These are phyloP conservation scores for Macrocentrus cingulum DNA, from an alignment of 1,140 invertebrate genomes.

Conservation along the genomic window DNA sequence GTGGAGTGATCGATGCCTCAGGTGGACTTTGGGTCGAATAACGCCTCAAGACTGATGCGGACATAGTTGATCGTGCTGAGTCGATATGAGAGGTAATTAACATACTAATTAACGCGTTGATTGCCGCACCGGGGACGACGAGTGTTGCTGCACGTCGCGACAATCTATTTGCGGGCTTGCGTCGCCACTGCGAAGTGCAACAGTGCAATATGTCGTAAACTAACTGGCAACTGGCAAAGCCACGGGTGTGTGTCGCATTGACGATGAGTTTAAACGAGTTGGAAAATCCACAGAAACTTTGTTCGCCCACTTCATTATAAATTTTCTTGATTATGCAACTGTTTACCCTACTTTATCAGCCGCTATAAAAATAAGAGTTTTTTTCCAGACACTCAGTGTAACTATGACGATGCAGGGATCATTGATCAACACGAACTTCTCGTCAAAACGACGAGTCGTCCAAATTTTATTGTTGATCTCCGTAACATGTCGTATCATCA, in stretches of 20 bases:
- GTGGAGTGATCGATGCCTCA: neutral
- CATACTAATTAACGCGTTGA: constrained; percentile 42
- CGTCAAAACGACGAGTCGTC: constrained; percentile 35
- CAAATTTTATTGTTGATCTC: constrained; percentile 35
- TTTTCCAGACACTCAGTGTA: constrained; percentile 50
- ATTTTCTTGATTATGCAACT: neutral
- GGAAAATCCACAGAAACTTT: too few relatives aligned
- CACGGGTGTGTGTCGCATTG: too few relatives aligned
- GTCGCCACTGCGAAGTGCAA: too few relatives aligned
- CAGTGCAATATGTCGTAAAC: too few relatives aligned
- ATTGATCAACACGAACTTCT: constrained; percentile 33
- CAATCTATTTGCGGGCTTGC: constrained; percentile 13
- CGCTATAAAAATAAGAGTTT: constrained; percentile 9
- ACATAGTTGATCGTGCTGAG: neutral
- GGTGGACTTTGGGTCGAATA: neutral
- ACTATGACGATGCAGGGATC: constrained; percentile 49
- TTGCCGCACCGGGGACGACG: constrained; percentile 18
- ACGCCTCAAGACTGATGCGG: neutral
- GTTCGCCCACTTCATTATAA: too few relatives aligned
- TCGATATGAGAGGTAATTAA: constrained; percentile 39
- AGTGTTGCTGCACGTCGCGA: neutral
- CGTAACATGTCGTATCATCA: constrained; percentile 44
- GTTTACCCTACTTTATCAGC: too few relatives aligned
- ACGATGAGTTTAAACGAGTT: too few relatives aligned
- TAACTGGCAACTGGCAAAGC: too few relatives aligned